Conservation (phyloP, 35 echinoderm and acorn worm species). For the Eucidaris tribuloides region DNA sequence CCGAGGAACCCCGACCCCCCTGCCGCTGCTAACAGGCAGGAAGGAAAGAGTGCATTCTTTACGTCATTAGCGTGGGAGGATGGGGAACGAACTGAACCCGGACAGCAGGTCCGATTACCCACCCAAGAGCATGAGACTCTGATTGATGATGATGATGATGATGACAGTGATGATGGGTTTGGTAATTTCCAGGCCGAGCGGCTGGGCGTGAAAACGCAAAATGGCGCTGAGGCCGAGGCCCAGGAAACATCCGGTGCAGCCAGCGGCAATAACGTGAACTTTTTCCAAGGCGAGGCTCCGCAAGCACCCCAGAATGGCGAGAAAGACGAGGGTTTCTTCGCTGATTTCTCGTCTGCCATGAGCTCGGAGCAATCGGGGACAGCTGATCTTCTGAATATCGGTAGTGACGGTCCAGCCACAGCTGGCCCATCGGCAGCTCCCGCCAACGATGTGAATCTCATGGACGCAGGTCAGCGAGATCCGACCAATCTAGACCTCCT, state of each 20-base stretch:
- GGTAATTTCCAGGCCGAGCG: no score
- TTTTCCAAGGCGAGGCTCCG: conserved; percentile 42
- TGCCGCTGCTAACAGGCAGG: neutral
- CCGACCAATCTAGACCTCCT: conserved; percentile 79
- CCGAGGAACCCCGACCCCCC: neutral
- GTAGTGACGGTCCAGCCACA: neutral
- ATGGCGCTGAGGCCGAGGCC: no score
- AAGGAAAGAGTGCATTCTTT: conserved; percentile 27
- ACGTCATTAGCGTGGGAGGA: conserved; percentile 21
- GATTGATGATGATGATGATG: conserved; percentile 54
- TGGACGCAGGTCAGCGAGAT: conserved; percentile 41
- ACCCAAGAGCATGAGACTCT: conserved; percentile 55
- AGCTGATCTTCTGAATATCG: conserved; percentile 66
- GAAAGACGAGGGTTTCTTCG: neutral
- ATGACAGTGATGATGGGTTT: no score
- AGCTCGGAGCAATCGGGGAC: conserved; percentile 30
- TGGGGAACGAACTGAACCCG: neutral
- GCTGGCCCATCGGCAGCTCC: neutral
- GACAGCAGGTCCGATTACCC: neutral
- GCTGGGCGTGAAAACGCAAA: no score
- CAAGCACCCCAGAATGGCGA: neutral
- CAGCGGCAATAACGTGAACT: conserved; percentile 13
- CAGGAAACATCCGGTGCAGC: neutral
- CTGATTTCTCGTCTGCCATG: neutral
- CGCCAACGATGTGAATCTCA: conserved; percentile 29